phyloP scores from a whole-genome alignment of 2,797 vertebrate genomes.

The Triplophysa bombifrons region DNA sequence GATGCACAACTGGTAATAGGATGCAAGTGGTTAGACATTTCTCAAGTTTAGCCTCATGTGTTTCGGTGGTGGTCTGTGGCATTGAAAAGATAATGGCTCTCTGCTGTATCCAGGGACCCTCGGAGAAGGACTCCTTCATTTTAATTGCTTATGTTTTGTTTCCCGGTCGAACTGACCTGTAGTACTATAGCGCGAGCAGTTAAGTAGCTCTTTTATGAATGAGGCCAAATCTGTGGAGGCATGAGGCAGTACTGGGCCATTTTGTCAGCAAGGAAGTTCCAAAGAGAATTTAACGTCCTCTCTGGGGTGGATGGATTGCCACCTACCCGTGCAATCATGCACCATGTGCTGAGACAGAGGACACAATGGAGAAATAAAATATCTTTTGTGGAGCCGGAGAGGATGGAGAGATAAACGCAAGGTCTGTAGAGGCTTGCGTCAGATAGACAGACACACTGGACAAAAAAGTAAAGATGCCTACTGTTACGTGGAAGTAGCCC shows the following conservation, averaged over 20 bases:
- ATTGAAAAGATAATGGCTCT: not conserved
- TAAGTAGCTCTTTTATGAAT: slow-evolving; percentile 79
- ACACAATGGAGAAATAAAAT: slow-evolving; percentile 87
- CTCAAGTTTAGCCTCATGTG: slow-evolving; percentile 1
- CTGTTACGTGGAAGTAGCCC: slow-evolving; percentile 56
- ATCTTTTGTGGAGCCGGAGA: slow-evolving; percentile 87
- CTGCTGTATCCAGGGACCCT: not conserved
- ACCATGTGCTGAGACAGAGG: slow-evolving; percentile 87
- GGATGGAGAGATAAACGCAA: slow-evolving; percentile 87
- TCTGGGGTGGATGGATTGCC: slow-evolving; percentile 87
- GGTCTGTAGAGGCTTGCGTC: slow-evolving; percentile 77
- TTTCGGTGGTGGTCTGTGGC: slow-evolving; percentile 20
- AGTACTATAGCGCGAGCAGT: slow-evolving; percentile 79
- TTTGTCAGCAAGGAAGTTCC: slow-evolving; percentile 89
- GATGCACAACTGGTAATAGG: slow-evolving; percentile 17
- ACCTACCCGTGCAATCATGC: slow-evolving; percentile 86
- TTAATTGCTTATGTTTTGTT: slow-evolving; percentile 33
- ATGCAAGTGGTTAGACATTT: slow-evolving; percentile 19
- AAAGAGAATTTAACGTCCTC: slow-evolving; percentile 77
- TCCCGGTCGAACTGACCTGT: slow-evolving; percentile 11
- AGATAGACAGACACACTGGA: slow-evolving; percentile 68
- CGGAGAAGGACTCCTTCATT: not conserved
- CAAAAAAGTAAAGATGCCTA: slow-evolving; percentile 86
- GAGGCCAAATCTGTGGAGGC: slow-evolving; percentile 87
- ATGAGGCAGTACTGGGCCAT: slow-evolving; percentile 89